Percentiles rank a stretch among this genome's conserved stretches.
phyloP scores from a whole-genome alignment of 2,797 vertebrate genomes.

The Hipposideros larvatus region DNA sequence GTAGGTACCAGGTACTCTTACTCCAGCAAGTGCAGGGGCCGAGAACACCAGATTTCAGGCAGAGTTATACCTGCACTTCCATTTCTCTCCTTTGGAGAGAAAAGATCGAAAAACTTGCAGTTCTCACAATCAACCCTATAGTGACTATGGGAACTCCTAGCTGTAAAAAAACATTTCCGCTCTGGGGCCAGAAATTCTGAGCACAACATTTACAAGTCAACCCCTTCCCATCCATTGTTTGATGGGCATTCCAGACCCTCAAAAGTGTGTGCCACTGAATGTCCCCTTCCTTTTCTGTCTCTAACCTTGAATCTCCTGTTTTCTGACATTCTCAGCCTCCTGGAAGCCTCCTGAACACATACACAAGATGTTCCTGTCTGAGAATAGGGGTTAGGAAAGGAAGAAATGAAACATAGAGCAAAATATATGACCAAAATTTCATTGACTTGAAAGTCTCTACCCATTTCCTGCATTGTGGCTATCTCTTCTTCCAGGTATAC shows the following conservation, averaged over 20 bases:
- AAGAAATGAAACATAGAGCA: neutral
- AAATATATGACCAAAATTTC: neutral
- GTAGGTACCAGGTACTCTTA: neutral
- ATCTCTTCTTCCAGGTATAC: neutral
- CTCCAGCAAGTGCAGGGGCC: neutral
- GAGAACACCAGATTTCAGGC: neutral
- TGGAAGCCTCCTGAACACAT: neutral
- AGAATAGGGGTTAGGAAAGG: neutral
- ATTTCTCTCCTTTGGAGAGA: neutral
- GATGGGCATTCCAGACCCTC: neutral
- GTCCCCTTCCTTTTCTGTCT: neutral
- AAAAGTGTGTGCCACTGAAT: neutral
- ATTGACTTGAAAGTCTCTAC: neutral
- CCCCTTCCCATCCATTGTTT: rapidly evolving
- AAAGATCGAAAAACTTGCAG: neutral
- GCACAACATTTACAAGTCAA: neutral
- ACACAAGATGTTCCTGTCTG: neutral
- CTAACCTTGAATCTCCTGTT: neutral
- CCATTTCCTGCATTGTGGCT: neutral
- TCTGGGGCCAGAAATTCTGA: neutral
- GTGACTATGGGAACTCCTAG: neutral
- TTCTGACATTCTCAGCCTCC: neutral
- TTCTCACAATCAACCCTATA: neutral
- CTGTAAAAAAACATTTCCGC: neutral
- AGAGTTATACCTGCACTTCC: neutral